A percentile compares a stretch with the other conserved stretches of the same genome.
Conservation (phyloP, 1,140 invertebrate species). For the Drosophila eugracilis region DNA sequence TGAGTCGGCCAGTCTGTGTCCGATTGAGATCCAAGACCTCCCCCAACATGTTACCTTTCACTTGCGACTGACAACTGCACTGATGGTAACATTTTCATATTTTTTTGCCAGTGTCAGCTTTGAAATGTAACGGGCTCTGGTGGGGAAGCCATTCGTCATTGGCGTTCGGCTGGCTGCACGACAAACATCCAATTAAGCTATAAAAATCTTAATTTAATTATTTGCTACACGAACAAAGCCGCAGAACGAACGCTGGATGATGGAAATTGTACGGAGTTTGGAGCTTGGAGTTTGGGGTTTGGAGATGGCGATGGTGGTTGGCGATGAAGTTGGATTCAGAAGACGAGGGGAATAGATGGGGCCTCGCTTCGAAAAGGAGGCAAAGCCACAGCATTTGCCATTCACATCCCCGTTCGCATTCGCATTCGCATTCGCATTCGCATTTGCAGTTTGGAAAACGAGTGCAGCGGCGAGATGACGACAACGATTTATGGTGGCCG, state of each 20-base stretch:
- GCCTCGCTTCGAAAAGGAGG: conserved; percentile 15
- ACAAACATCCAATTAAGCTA: conserved; percentile 81
- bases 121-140: conserved; percentile 36
- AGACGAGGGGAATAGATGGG: conserved; percentile 7
- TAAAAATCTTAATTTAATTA: conserved; percentile 82
- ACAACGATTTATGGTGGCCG: conserved; percentile 77
- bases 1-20: no score
- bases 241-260: conserved; percentile 31
- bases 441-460: conserved; percentile 32
- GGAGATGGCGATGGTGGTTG: conserved; percentile 3
- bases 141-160: conserved; percentile 39
- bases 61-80: conserved; percentile 18
- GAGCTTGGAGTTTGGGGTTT: conserved; percentile 7
- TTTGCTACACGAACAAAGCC: conserved; percentile 76
- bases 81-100: background rate
- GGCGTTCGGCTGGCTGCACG: conserved; percentile 42
- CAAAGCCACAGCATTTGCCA: conserved; percentile 56
- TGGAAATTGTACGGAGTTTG: conserved; percentile 10
- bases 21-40: conserved; percentile 22
- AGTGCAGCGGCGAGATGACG: conserved; percentile 31
- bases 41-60: conserved; percentile 40
- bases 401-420: conserved; percentile 68
- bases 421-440: conserved; percentile 18
- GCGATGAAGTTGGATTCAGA: conserved; percentile 5
- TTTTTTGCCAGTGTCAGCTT: conserved; percentile 11